Evolutionary conservation across 2,113 vertebrate species (phyloP).

Genomic region (Phyllopteryx taeniolatus): DNA sequence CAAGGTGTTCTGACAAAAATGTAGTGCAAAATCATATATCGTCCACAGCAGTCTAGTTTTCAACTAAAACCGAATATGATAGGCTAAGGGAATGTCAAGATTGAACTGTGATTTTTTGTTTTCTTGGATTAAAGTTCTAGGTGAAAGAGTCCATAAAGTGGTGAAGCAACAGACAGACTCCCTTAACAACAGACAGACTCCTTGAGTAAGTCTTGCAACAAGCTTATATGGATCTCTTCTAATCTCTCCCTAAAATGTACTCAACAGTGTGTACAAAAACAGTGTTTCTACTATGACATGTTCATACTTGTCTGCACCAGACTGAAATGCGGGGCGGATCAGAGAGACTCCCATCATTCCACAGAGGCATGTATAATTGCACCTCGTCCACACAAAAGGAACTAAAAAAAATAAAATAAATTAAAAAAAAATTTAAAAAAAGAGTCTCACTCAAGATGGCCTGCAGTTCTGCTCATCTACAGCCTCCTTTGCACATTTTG

Average conservation of each 20-base stretch:
- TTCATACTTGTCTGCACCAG: constrained; percentile 35
- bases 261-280: neutral
- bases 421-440: too few relatives aligned
- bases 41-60: too few relatives aligned
- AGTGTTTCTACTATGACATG: constrained; percentile 25
- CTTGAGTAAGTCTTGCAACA: neutral
- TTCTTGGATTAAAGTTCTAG: too few relatives aligned
- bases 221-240: neutral
- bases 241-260: neutral
- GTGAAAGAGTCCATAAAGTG: too few relatives aligned
- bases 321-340: constrained; percentile 6
- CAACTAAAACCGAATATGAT: too few relatives aligned
- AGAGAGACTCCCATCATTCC: constrained; percentile 24
- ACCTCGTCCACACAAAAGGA: constrained; percentile 22
- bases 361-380: constrained; percentile 37
- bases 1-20: too few relatives aligned
- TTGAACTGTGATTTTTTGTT: neutral
- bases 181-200: neutral
- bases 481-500: constrained; percentile 8
- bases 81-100: too few relatives aligned
- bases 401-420: too few relatives aligned
- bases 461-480: constrained; percentile 16
- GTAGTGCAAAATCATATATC: too few relatives aligned
- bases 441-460: constrained; percentile 6
- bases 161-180: too few relatives aligned